These are phyloP conservation scores for Anser brachyrhynchus DNA, from an alignment of 2,113 vertebrate genomes.

Conservation along the genomic window DNA sequence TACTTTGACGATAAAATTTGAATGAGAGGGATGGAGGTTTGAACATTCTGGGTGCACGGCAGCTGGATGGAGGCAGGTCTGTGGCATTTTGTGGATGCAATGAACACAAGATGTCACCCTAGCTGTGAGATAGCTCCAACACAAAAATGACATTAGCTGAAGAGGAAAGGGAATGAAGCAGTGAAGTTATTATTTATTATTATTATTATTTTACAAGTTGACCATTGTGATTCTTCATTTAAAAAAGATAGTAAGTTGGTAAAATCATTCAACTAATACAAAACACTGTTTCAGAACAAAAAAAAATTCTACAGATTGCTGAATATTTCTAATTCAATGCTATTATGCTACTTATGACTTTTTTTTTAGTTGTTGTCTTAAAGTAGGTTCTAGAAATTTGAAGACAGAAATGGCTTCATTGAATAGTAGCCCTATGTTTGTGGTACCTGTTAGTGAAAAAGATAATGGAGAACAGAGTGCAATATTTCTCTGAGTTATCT, in stretches of 20 bases:
- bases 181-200: neutral
- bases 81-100: neutral
- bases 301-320: neutral
- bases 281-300: neutral
- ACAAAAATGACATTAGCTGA: neutral
- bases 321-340: neutral
- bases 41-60: neutral
- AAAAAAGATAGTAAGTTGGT: neutral
- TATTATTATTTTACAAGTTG: neutral
- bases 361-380: neutral
- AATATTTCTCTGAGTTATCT: neutral
- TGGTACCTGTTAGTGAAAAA: neutral
- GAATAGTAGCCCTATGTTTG: neutral
- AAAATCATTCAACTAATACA: neutral
- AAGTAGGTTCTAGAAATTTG: neutral
- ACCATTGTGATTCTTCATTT: neutral
- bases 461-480: neutral
- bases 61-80: neutral
- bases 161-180: neutral
- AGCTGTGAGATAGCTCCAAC: neutral
- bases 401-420: neutral
- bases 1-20: neutral
- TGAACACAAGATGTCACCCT: slow-evolving; percentile 36
- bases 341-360: neutral
- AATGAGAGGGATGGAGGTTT: neutral